A percentile compares a stretch with the other conserved stretches of the same genome.
Conservation (phyloP, 2,888 invertebrate species). For the Polydrusus tereticollis region DNA sequence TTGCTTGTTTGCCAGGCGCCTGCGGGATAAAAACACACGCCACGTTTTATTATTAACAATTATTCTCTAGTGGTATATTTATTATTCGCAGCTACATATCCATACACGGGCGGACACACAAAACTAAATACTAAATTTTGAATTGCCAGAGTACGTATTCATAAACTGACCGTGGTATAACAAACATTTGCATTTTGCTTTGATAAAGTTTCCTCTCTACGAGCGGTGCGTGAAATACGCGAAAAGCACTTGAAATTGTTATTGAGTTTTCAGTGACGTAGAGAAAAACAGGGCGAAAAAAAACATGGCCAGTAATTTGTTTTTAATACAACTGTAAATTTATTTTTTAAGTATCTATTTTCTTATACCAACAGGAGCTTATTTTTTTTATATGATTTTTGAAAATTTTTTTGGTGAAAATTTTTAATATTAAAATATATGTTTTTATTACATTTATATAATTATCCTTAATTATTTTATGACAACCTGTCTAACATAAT, state of each 20-base stretch:
- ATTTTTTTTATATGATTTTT: too few relatives aligned
- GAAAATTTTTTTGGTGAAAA: too few relatives aligned
- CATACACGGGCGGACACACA: not conserved
- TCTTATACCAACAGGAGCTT: too few relatives aligned
- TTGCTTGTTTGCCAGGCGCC: too few relatives aligned
- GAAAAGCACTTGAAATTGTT: slow-evolving; percentile 29
- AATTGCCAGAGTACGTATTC: slow-evolving; percentile 24
- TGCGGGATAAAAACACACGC: not conserved
- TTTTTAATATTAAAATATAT: too few relatives aligned
- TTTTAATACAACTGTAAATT: too few relatives aligned
- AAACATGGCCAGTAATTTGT: too few relatives aligned
- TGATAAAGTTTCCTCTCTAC: slow-evolving; percentile 40
- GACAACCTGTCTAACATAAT: too few relatives aligned
- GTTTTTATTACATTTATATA: too few relatives aligned
- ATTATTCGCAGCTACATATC: slow-evolving; percentile 8
- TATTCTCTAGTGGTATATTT: not conserved
- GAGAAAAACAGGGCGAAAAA: not conserved
- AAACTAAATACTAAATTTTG: slow-evolving; percentile 37
- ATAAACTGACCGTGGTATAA: slow-evolving; percentile 37
- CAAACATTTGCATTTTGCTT: slow-evolving; percentile 45
- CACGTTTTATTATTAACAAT: slow-evolving; percentile 28
- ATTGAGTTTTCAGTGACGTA: slow-evolving; percentile 23
- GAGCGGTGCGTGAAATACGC: slow-evolving; percentile 38
- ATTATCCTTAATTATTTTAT: too few relatives aligned
- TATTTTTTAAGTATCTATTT: too few relatives aligned